Evolutionary conservation across 2,113 vertebrate species (phyloP).

Genomic region (Sterrhoptilus dennistouni): DNA sequence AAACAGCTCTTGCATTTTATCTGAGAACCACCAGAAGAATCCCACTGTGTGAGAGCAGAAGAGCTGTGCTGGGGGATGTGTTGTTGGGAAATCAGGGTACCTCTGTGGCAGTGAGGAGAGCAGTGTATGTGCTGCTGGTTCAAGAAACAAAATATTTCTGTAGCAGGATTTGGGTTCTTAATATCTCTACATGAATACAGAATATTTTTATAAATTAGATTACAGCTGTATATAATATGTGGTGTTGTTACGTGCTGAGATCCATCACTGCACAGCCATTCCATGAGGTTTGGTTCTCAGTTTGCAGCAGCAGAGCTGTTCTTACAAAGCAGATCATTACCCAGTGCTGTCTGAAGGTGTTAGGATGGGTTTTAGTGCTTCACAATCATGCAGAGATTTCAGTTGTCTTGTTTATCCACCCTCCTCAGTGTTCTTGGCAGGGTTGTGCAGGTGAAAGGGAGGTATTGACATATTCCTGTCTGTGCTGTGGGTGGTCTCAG

Average conservation of each 20-base stretch:
- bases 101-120: neutral
- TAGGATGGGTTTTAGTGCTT: neutral
- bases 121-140: neutral
- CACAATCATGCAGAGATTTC: neutral
- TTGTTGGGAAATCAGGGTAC: neutral
- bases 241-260: neutral
- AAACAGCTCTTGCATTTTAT: neutral
- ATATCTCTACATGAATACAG: neutral
- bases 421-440: neutral
- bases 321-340: neutral
- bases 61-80: neutral
- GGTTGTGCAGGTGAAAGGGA: neutral
- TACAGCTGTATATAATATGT: neutral
- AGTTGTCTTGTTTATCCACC: neutral
- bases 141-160: neutral
- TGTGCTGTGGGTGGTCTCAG: neutral
- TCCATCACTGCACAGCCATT: neutral
- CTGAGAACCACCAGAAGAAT: neutral
- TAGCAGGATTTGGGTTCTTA: neutral
- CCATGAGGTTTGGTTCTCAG: neutral
- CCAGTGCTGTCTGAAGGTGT: fast-evolving
- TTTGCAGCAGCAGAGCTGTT: neutral
- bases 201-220: neutral
- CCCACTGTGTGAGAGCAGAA: neutral
- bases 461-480: neutral